Base-by-base conservation (phyloP, 1,140 invertebrate genomes). In the Argopecten irradians region DNA sequence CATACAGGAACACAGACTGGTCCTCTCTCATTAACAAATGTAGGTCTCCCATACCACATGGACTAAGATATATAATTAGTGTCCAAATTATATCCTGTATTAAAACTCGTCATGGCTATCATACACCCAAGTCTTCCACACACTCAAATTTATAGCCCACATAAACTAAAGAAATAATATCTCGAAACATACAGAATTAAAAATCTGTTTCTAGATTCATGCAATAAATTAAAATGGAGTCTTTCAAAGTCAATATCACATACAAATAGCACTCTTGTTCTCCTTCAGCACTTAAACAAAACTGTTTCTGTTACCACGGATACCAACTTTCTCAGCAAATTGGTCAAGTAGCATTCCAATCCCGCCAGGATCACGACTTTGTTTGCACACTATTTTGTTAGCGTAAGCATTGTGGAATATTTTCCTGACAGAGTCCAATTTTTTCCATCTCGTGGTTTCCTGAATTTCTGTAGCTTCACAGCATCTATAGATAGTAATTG, bases 271-370 rank as follows among this genome's bases (percentile, higher is more conserved):
- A 71, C 55, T 71, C 5, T 71, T 71, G n/a, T 71, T 71, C 43
- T 55, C 43, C 43, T 55, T 22, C 14, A 71, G 28, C 55, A 71
- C 16, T 28, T 71, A 71, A 71, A 71, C 55, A 71, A 71, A 71
- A 28, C 71, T 85, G 86, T 71, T 91, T 46, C 71, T 87, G 32
- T 87, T 88, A 32, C 85, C 82, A 85, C 86, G 86, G 16, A 92
- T 87, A 28, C 96, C 96, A 88, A 97, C 96, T 96, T 96, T 97
- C 90, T 96, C 96, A 43, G 96, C 96, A 92, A 97, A 96, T 88
- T 96, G 96, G 85, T 96, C 96, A 28, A 97, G 93, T 11, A 97
- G 87, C 88, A 95, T 96, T 55, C 96, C 94, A 22, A 97, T 91
- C 19, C 92, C 89, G 13, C 96, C 95, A 5, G 90, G 46, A 34